A percentile compares a stretch with the other conserved stretches of the same genome.
Conservation (phyloP, 1,140 invertebrate genomes). For the Drosophila tani region DNA sequence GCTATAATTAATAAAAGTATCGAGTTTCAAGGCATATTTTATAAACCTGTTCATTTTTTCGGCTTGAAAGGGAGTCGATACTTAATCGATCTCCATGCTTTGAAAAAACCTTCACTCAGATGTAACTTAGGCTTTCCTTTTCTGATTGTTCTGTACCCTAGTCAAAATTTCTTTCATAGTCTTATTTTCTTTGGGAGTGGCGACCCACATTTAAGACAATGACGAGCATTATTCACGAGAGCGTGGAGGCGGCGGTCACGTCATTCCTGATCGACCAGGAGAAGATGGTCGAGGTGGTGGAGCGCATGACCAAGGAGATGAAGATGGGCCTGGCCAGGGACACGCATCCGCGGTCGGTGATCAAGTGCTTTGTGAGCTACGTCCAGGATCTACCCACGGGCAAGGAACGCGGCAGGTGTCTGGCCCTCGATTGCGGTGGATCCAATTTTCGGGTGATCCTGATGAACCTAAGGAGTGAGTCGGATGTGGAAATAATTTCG, state of each 20-base stretch:
- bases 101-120: background rate
- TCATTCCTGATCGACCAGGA: slow-evolving; percentile 86
- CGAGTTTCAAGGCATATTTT: too few species aligned
- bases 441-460: slow-evolving; percentile 98
- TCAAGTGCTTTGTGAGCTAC: slow-evolving; percentile 93
- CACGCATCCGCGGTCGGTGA: slow-evolving; percentile 90
- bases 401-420: slow-evolving; percentile 96
- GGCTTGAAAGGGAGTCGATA: too few species aligned
- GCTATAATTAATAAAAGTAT: too few species aligned
- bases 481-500: slow-evolving; percentile 93
- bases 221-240: slow-evolving; percentile 1
- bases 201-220: background rate
- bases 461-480: slow-evolving; percentile 92
- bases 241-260: slow-evolving; percentile 31
- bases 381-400: slow-evolving; percentile 98
- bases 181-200: background rate
- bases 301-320: slow-evolving; percentile 90
- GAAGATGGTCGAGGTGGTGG: slow-evolving; percentile 91
- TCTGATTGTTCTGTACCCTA: background rate
- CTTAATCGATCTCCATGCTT: background rate
- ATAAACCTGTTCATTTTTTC: too few species aligned
- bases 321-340: slow-evolving; percentile 92
- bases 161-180: slow-evolving; percentile 1
- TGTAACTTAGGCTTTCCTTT: background rate
- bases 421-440: slow-evolving; percentile 99